Evolutionary conservation across 30 jellyfish, hydroid and myxozoan species (phyloP).

Genomic region (Rhopilema esculentum): DNA sequence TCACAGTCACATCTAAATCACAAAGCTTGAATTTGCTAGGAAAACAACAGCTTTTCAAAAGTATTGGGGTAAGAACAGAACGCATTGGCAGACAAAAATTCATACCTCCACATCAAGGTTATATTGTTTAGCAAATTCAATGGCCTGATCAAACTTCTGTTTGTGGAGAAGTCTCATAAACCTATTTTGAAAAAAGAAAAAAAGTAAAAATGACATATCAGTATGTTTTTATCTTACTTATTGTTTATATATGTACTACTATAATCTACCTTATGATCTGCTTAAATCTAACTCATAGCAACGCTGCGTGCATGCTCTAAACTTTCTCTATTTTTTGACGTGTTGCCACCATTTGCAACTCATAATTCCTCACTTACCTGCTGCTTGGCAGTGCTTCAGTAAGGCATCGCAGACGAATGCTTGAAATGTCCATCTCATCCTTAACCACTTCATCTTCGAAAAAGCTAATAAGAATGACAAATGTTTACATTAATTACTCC

Average conservation of each 20-base stretch:
- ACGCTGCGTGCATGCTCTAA: too few species aligned
- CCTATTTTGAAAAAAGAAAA: constrained; percentile 42
- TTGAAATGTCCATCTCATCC: constrained; percentile 62
- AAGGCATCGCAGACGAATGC: constrained; percentile 87
- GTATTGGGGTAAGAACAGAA: too few species aligned
- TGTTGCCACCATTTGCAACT: not conserved
- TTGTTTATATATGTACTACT: too few species aligned
- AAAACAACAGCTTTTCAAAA: too few species aligned
- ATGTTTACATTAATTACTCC: too few species aligned
- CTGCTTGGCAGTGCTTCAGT: constrained; percentile 95
- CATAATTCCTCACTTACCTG: constrained; percentile 56
- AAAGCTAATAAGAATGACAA: not conserved
- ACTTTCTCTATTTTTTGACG: not conserved
- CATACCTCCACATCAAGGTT: constrained; percentile 90
- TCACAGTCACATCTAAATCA: too few species aligned
- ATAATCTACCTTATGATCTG: too few species aligned
- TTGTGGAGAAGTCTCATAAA: constrained; percentile 90
- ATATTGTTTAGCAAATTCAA: constrained; percentile 88
- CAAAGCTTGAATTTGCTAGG: too few species aligned
- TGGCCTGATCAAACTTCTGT: constrained; percentile 90
- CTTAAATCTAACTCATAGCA: too few species aligned
- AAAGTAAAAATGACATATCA: too few species aligned
- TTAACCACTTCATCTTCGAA: constrained; percentile 35
- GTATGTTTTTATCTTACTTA: too few species aligned
- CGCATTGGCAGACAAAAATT: not conserved